Evolutionary conservation across 2,113 vertebrate species (phyloP).

Genomic region (Enhydra lutris): DNA sequence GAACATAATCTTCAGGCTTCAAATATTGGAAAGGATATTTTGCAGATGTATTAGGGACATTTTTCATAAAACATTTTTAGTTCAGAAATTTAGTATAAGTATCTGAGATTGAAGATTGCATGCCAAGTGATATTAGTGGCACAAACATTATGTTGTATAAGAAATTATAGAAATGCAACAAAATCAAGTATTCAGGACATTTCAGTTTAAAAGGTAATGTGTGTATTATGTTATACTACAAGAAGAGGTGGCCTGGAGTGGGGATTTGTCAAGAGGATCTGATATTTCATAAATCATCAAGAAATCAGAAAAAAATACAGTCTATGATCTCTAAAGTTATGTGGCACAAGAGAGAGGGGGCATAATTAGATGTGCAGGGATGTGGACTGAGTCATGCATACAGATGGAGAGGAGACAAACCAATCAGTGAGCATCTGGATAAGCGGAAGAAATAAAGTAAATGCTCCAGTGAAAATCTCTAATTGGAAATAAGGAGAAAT

Average conservation of each 20-base stretch:
- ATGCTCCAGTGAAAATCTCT: background rate
- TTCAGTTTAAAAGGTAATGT: background rate
- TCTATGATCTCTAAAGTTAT: background rate
- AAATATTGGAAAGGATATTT: background rate
- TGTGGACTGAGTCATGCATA: background rate
- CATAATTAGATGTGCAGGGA: background rate
- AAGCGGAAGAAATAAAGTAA: background rate
- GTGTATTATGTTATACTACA: background rate
- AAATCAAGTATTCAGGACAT: background rate
- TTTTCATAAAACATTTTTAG: background rate
- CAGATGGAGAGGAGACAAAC: background rate
- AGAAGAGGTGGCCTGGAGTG: background rate
- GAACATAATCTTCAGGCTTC: background rate
- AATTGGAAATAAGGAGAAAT: background rate
- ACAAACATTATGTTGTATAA: background rate
- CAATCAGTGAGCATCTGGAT: background rate
- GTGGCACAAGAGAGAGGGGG: background rate
- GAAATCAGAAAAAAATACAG: background rate
- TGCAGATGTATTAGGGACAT: background rate
- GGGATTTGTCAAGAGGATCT: accelerated
- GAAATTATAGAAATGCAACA: background rate
- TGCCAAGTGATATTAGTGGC: background rate
- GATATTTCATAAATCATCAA: background rate
- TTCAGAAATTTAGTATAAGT: background rate
- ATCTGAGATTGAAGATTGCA: background rate